phyloP scores from a whole-genome alignment of 2,113 vertebrate species.

The Mustela nigripes region DNA sequence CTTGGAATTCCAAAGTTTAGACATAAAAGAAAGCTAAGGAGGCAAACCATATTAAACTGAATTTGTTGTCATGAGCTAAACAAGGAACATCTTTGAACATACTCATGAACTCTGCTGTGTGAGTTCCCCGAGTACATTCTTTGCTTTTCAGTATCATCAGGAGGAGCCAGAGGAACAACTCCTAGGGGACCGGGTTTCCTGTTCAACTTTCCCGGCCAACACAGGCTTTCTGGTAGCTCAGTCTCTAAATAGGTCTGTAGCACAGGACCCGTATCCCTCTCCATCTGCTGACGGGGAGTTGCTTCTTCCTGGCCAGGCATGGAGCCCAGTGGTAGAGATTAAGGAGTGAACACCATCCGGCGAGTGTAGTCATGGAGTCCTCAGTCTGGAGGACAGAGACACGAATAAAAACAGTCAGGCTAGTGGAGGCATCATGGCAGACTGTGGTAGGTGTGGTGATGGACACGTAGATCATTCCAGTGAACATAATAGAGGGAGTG shows the following conservation, averaged over 20 bases:
- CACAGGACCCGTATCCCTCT: rapidly evolving
- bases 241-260: rapidly evolving
- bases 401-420: background rate
- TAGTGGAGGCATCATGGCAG: rapidly evolving
- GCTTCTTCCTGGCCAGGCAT: rapidly evolving
- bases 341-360: rapidly evolving
- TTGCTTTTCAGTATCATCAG: background rate
- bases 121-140: background rate
- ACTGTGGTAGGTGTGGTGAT: rapidly evolving
- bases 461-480: rapidly evolving
- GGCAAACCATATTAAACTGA: rapidly evolving
- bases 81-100: background rate
- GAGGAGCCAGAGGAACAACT: background rate
- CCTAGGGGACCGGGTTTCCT: background rate
- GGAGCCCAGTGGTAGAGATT: rapidly evolving
- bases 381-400: background rate
- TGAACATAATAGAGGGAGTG: rapidly evolving
- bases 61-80: background rate
- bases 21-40: rapidly evolving
- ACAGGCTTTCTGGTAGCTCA: background rate
- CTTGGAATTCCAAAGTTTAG: background rate
- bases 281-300: rapidly evolving
- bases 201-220: background rate
- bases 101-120: background rate
- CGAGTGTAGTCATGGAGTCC: rapidly evolving